Evolutionary conservation across 2,797 vertebrate genomes (phyloP).

Genomic region (Cichlasoma orientale): DNA sequence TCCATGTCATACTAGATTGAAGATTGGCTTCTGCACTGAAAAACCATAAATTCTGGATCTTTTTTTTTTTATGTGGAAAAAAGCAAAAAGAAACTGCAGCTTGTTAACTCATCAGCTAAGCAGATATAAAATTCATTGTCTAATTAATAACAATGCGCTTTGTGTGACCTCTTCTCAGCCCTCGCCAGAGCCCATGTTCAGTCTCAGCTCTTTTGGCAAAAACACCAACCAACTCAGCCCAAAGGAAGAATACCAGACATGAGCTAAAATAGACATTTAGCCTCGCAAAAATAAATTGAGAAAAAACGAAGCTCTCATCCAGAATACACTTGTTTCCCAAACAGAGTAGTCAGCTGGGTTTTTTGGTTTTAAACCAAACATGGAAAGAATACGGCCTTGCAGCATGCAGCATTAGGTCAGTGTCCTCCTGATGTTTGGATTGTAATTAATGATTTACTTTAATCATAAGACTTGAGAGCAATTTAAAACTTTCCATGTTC

Average conservation of each 20-base stretch:
- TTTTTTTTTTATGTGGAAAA: not conserved
- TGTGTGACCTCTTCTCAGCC: slow-evolving; percentile 51
- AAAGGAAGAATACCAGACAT: slow-evolving; percentile 74
- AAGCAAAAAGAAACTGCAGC: not conserved
- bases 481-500: slow-evolving; percentile 49
- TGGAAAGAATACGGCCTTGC: slow-evolving; percentile 56
- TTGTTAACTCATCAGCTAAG: not conserved
- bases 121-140: slow-evolving; percentile 23
- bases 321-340: slow-evolving; percentile 73
- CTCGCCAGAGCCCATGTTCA: slow-evolving; percentile 54
- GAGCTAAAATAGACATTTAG: slow-evolving; percentile 76
- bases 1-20: not conserved
- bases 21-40: not conserved
- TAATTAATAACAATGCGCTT: slow-evolving; percentile 44
- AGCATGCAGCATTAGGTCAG: slow-evolving; percentile 64
- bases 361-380: slow-evolving; percentile 72
- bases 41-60: not conserved
- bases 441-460: slow-evolving; percentile 67
- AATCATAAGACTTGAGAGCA: slow-evolving; percentile 46
- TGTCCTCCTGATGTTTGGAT: slow-evolving; percentile 58
- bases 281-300: slow-evolving; percentile 64
- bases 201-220: slow-evolving; percentile 71
- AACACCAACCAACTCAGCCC: slow-evolving; percentile 52
- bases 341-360: slow-evolving; percentile 64
- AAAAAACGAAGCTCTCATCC: slow-evolving; percentile 64